Base-by-base conservation (phyloP, 2,797 vertebrate species). In the Balearica regulorum region DNA sequence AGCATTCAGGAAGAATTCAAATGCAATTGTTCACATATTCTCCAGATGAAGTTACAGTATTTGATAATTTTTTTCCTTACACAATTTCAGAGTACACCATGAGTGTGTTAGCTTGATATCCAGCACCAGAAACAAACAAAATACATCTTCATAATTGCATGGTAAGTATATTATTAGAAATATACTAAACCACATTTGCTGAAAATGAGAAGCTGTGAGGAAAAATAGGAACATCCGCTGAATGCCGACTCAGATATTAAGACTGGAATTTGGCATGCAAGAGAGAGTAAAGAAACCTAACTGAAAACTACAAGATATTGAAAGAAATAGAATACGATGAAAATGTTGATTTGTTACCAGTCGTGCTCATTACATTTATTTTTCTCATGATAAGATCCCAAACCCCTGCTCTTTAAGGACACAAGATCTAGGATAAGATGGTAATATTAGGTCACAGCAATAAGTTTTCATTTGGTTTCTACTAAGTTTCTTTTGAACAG, bases 81-180 rank as follows among this genome's bases (percentile, higher is more conserved):
- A 90, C 28, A 83, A 72, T 95, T 96, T 89, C 85, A 95, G 70
- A 91, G 64, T 79, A 94, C 31, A 43, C 53, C 21, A 16, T 16
- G 7, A 65, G 5, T 18, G 75, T 29, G n/a, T 70, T 89, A 94
- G 84, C 70, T 95, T 94, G 73, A 96, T 93, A 92, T 72, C 70
- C 4, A n/a, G 66, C 64, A 93, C 57, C 77, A 96, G 82, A 97
- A 97, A 96, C 77, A 96, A 96, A 76, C 61, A 95, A 96, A 97
- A 61, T 58, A 75, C 19, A 6, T 66, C 25, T 24, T 41, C 8
- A 37, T 26, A 91, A 77, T 13, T 62, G 10, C 28, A 76, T 12
- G 6, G 28, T 68, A 83, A 18, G 10, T 72, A 37, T 65, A 60
- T n/a, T 77, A 90, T 65, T 65, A 78, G n/a, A 85, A 93, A 83